Percentiles rank a stretch among this genome's conserved stretches.
Evolutionary conservation across 2,797 vertebrate species (phyloP).

Genomic region (Rhynchotus rufescens): DNA sequence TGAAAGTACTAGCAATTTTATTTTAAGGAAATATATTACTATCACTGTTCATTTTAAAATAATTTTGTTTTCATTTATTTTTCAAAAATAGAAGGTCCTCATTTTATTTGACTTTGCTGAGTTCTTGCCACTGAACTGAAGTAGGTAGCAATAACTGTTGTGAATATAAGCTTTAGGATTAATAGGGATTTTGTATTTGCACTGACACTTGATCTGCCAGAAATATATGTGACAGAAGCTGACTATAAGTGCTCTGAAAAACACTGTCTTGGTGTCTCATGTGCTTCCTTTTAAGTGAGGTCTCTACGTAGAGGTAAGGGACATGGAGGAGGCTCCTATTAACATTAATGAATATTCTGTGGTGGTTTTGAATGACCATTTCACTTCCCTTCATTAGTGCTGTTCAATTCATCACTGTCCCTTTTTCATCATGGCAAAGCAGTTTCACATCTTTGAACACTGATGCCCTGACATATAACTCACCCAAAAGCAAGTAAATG

Average conservation of each 20-base stretch:
- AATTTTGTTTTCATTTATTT: not conserved
- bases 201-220: not conserved
- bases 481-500: not conserved
- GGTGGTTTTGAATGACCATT: not conserved
- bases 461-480: not conserved
- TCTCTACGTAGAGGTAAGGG: not conserved
- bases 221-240: not conserved
- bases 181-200: not conserved
- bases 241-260: not conserved
- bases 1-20: not conserved
- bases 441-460: not conserved
- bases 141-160: not conserved
- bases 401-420: not conserved
- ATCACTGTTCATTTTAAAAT: not conserved
- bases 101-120: not conserved
- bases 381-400: not conserved
- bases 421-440: not conserved
- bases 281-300: not conserved
- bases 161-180: not conserved
- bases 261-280: not conserved
- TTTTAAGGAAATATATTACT: not conserved
- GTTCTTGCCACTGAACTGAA: not conserved
- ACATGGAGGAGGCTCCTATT: not conserved
- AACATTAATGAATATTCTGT: slow-evolving; percentile 15
- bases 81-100: not conserved